Conservation (phyloP, 2,113 vertebrate genomes). For the Campylomormyrus numenius region DNA sequence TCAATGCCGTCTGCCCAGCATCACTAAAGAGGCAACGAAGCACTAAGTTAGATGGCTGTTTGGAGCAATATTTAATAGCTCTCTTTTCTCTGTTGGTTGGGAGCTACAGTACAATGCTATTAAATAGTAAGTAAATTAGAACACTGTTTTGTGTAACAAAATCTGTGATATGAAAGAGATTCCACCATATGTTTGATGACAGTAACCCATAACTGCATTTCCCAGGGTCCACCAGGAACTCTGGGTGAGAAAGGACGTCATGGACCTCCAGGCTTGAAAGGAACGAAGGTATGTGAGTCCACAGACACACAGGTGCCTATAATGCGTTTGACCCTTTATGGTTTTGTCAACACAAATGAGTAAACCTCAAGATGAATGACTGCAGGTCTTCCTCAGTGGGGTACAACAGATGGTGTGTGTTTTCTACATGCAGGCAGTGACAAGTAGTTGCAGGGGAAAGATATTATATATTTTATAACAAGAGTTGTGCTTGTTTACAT, state of each 20-base stretch:
- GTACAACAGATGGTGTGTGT: neutral
- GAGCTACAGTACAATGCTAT: neutral
- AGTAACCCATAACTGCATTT: conserved; percentile 1
- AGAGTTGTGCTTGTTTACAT: neutral
- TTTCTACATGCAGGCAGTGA: neutral
- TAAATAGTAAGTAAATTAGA: neutral
- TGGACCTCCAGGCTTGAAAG: conserved; percentile 58
- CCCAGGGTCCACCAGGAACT: conserved; percentile 45
- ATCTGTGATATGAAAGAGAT: neutral
- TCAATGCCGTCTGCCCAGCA: neutral
- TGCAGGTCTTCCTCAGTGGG: neutral
- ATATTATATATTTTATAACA: neutral
- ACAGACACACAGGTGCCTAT: neutral
- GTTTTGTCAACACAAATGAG: neutral
- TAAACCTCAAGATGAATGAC: neutral
- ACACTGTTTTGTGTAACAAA: neutral
- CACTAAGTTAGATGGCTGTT: neutral
- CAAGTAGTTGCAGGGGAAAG: neutral
- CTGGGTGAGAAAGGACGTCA: conserved; percentile 42
- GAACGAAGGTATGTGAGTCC: conserved; percentile 63
- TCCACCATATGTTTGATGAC: neutral
- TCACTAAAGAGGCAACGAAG: neutral
- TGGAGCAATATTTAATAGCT: neutral
- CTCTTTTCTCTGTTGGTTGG: neutral
- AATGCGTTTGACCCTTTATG: neutral